Base-by-base conservation (phyloP, 2,888 invertebrate species). In the Aplocera efformata region DNA sequence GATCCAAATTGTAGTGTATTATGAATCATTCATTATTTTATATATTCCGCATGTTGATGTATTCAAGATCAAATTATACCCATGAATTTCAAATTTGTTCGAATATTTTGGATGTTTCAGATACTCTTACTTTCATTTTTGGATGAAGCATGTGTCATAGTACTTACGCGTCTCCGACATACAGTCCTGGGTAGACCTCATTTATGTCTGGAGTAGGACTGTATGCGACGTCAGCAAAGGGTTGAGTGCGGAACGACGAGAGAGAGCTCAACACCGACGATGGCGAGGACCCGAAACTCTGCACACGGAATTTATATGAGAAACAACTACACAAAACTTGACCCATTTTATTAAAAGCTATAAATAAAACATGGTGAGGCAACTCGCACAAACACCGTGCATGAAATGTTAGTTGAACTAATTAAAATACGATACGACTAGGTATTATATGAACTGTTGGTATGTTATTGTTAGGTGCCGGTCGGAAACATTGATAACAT, bases 181-280 rank as follows among this genome's bases (percentile, higher is more conserved):
- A 94, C 55, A 94, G 88, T 58, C 91, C 91, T 40, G 93, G 92
- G 73, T 93, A 94, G 32, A 94, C 94, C 79, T 94, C 93, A 74
- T 94, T 93, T 60, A 93, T 89, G 73, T 94, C 93, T 27, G 93
- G 90, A 38, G 90, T 89, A 31, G 90, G 78, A 52, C 78, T 80
- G 65, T 89, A 88, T 5, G 74, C 50, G 42, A 77, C 61, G 48
- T 80, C 77, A 25, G 73, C 64, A 50, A 76, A 74, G 2, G 79
- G 74, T 40, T 80, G 63, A 32, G 79, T 60, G 26, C 85, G 75
- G 43, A 72, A 68, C 23, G 84, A 67, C n/a, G 80, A 72, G 55
- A 85, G 56, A 30, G 84, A 75, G 45, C 76, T 78, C 64, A 84
- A 59, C 56, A 85, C 67, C 17, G 85, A 79, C 5, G 86, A 79